Evolutionary conservation across 2,888 invertebrate species (phyloP).

Genomic region (Phragmatobia fuliginosa): DNA sequence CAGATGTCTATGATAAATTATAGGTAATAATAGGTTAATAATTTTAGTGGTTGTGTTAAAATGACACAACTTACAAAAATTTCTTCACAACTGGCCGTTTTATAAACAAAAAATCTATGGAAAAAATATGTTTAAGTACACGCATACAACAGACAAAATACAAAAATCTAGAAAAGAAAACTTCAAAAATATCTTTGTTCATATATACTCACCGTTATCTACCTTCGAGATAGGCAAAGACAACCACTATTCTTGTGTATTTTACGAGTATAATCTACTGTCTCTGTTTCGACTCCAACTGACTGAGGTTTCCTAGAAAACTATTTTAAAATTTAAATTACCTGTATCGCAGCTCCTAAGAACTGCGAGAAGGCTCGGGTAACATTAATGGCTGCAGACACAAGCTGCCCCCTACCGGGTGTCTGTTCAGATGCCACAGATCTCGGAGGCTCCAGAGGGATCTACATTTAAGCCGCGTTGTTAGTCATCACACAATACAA

Average conservation of each 20-base stretch:
- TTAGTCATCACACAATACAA: constrained; percentile 31
- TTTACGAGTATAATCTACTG: neutral
- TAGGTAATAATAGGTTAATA: neutral
- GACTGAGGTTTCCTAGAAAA: neutral
- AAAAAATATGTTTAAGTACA: neutral
- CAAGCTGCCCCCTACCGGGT: constrained; percentile 83
- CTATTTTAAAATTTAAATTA: constrained; percentile 54
- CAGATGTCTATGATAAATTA: neutral
- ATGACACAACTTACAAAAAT: constrained; percentile 19
- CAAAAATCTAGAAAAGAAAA: neutral
- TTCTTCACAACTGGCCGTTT: constrained; percentile 8
- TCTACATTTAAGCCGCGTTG: constrained; percentile 58
- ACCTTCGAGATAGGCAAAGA: neutral
- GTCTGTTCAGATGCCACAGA: constrained; percentile 71
- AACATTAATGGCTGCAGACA: constrained; percentile 91
- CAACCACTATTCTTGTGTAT: neutral
- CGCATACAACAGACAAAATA: neutral
- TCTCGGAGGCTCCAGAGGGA: constrained; percentile 82
- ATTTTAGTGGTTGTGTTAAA: constrained; percentile 15
- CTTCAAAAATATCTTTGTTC: neutral
- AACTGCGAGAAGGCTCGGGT: constrained; percentile 92
- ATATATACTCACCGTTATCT: neutral
- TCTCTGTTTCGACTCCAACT: neutral
- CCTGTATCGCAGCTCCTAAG: constrained; percentile 92
- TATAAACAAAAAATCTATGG: constrained; percentile 7